A percentile compares a stretch with the other conserved stretches of the same genome.
Evolutionary conservation across 1,140 invertebrate species (phyloP).

Genomic region (Lasaia peninsularis): DNA sequence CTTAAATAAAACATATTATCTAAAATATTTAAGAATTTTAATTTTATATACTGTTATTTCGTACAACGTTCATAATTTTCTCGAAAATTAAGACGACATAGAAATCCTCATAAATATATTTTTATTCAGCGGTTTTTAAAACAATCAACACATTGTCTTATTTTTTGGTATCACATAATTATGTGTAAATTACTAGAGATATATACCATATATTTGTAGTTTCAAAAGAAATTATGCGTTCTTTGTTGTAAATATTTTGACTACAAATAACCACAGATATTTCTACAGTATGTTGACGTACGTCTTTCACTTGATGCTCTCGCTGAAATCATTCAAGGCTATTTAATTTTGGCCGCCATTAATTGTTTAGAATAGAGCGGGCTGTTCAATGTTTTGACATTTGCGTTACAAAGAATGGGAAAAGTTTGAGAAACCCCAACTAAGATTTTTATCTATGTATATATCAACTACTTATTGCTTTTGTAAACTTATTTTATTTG

Average conservation of each 20-base stretch:
- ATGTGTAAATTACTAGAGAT: constrained; percentile 5
- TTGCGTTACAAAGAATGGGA: constrained; percentile 31
- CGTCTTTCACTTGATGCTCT: constrained; percentile 38
- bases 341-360: constrained; percentile 54
- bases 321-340: constrained; percentile 44
- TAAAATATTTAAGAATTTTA: too few species aligned
- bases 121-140: neutral
- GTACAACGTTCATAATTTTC: too few species aligned
- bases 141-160: constrained; percentile 11
- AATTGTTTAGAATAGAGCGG: constrained; percentile 39
- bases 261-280: constrained; percentile 40
- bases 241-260: constrained; percentile 17
- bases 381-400: constrained; percentile 54
- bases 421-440: constrained; percentile 36
- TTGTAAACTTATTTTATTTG: too few species aligned
- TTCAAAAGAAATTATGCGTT: neutral
- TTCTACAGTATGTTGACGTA: constrained; percentile 36
- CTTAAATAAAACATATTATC: too few species aligned
- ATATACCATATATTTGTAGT: neutral
- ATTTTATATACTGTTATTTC: too few species aligned
- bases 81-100: too few species aligned
- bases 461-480: too few species aligned
- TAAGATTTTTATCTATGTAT: constrained; percentile 10
- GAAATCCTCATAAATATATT: neutral
- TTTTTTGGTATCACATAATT: constrained; percentile 12